Conservation (phyloP, 2,797 vertebrate genomes). For the Alosa sapidissima region DNA sequence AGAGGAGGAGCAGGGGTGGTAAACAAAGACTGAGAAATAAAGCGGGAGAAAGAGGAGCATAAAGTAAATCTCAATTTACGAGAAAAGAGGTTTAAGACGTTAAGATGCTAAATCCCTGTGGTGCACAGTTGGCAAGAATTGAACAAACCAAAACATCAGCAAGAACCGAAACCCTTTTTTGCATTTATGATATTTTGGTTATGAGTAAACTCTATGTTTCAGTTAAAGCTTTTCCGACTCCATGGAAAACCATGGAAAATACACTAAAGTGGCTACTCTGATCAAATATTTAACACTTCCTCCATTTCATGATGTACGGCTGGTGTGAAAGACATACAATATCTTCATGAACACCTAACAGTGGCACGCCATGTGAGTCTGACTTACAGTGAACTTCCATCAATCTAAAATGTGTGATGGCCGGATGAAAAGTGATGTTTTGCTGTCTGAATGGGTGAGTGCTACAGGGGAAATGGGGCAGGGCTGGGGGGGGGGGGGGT, state of each 20-base stretch:
- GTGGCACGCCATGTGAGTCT: neutral
- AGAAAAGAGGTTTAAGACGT: neutral
- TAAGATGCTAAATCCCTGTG: neutral
- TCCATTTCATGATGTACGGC: neutral
- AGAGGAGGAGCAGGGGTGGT: neutral
- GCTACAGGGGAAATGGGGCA: neutral
- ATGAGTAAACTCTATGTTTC: neutral
- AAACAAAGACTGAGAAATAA: neutral
- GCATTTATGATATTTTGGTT: neutral
- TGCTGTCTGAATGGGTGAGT: neutral
- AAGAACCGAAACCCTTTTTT: neutral
- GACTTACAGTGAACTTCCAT: neutral
- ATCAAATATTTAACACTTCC: neutral
- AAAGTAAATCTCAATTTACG: neutral
- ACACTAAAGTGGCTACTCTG: neutral
- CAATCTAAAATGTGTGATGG: neutral
- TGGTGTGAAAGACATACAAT: neutral
- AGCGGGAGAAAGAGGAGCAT: neutral
- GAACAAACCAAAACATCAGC: neutral
- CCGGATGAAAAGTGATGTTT: neutral
- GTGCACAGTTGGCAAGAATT: neutral
- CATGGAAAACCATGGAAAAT: neutral
- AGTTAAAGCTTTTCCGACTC: neutral
- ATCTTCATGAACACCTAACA: neutral
- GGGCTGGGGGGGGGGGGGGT: conserved; percentile 3